These are phyloP conservation scores for Drosophila repletoides DNA, from an alignment of 1,140 invertebrate genomes.

Conservation along the genomic window DNA sequence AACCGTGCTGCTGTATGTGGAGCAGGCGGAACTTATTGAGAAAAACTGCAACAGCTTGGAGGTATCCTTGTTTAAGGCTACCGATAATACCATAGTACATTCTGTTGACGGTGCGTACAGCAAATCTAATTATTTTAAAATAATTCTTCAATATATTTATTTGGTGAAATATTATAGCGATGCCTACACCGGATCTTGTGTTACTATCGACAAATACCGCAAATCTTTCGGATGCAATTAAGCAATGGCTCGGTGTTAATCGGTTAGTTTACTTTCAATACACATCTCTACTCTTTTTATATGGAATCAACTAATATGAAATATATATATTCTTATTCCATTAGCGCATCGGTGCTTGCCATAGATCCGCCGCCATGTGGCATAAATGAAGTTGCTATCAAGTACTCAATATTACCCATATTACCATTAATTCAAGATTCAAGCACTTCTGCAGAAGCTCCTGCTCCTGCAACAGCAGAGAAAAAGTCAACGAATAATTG, in stretches of 20 bases:
- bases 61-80: slow-evolving; percentile 79
- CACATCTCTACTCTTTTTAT: background rate
- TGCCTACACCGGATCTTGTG: slow-evolving; percentile 81
- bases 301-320: no score
- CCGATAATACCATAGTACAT: slow-evolving; percentile 69
- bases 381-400: slow-evolving; percentile 86
- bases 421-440: slow-evolving; percentile 87
- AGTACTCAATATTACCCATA: slow-evolving; percentile 89
- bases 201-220: slow-evolving; percentile 76
- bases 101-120: slow-evolving; percentile 72
- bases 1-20: slow-evolving; percentile 87
- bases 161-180: slow-evolving; percentile 27
- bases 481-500: slow-evolving; percentile 83
- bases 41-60: slow-evolving; percentile 82
- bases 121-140: background rate
- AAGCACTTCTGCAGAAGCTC: slow-evolving; percentile 50
- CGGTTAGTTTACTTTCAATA: slow-evolving; percentile 40
- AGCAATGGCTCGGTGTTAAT: slow-evolving; percentile 88
- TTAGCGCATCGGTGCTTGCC: slow-evolving; percentile 89
- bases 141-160: background rate
- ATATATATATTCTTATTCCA: background rate
- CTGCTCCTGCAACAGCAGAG: slow-evolving; percentile 26
- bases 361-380: slow-evolving; percentile 90
- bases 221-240: slow-evolving; percentile 65
- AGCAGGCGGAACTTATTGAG: slow-evolving; percentile 82